phyloP scores from a whole-genome alignment of 2,113 vertebrate genomes.

The Paratilapia polleni region DNA sequence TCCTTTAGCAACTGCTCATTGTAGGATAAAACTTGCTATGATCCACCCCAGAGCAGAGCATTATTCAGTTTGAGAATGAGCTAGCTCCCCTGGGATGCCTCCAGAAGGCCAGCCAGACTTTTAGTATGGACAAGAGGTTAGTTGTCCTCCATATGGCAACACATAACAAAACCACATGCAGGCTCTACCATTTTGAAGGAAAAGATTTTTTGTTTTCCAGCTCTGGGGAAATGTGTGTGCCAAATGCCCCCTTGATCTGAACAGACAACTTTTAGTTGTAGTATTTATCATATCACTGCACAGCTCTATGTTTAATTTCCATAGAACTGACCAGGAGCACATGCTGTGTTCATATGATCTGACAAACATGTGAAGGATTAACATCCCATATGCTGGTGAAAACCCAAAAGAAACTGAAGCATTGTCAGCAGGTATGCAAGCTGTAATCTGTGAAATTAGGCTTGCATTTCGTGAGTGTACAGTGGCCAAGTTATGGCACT shows the following conservation, averaged over 20 bases:
- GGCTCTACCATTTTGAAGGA: constrained; percentile 12
- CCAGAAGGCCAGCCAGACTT: constrained; percentile 28
- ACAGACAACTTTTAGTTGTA: not conserved
- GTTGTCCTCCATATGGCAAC: constrained; percentile 48
- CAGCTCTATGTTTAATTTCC: not conserved
- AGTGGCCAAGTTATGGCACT: not conserved
- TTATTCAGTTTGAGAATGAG: constrained; percentile 39
- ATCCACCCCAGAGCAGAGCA: constrained; percentile 28
- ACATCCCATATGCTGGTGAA: constrained; percentile 15
- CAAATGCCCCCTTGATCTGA: constrained; percentile 45
- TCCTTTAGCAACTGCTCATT: not conserved
- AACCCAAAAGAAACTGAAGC: not conserved
- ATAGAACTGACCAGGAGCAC: not conserved
- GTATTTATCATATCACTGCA: not conserved
- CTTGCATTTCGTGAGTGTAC: not conserved
- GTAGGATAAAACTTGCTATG: constrained; percentile 19
- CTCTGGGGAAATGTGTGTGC: constrained; percentile 21
- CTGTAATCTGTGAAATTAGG: not conserved
- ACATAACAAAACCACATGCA: constrained; percentile 41
- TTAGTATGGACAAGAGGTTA: constrained; percentile 59
- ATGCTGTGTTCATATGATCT: not conserved
- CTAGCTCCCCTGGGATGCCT: constrained; percentile 24
- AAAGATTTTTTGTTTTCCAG: constrained; percentile 17
- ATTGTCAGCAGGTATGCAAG: constrained; percentile 7
- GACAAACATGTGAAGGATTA: constrained; percentile 27